These are phyloP conservation scores for Anthoptus insignis DNA, from an alignment of 2,888 invertebrate species.

Conservation along the genomic window DNA sequence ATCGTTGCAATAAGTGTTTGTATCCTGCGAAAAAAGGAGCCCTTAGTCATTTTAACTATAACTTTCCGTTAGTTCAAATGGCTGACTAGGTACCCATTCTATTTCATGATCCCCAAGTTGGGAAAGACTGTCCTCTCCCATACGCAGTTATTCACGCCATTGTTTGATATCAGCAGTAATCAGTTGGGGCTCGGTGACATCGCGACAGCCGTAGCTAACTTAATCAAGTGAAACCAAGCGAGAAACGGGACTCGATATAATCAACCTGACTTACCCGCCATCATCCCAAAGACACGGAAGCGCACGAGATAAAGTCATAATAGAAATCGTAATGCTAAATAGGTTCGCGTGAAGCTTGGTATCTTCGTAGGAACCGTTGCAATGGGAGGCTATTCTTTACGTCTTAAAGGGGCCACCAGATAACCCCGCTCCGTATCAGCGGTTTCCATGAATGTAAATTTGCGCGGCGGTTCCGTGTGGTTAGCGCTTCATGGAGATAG, in stretches of 20 bases:
- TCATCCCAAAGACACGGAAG: slow-evolving; percentile 23
- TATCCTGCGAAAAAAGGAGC: too few species aligned
- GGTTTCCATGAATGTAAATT: slow-evolving; percentile 67
- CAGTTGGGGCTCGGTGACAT: slow-evolving; percentile 13
- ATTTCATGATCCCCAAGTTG: not conserved
- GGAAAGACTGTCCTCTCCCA: not conserved
- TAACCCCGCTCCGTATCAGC: slow-evolving; percentile 67
- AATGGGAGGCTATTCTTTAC: slow-evolving; percentile 57
- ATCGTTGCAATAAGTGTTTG: too few species aligned
- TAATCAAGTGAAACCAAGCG: slow-evolving; percentile 13
- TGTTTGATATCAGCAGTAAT: slow-evolving; percentile 24
- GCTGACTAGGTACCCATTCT: too few species aligned
- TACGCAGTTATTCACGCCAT: slow-evolving; percentile 22
- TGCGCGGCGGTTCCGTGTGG: slow-evolving; percentile 47
- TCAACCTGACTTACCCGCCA: slow-evolving; percentile 10
- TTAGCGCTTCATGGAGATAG: slow-evolving; percentile 31
- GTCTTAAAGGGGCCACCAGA: slow-evolving; percentile 66
- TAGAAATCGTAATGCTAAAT: slow-evolving; percentile 48
- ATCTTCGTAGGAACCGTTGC: slow-evolving; percentile 57
- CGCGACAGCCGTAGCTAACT: slow-evolving; percentile 24
- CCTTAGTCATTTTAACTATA: too few species aligned
- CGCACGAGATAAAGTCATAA: slow-evolving; percentile 43
- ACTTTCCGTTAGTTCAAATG: too few species aligned
- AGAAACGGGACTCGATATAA: slow-evolving; percentile 12
- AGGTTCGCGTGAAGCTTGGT: slow-evolving; percentile 21